Evolutionary conservation across 2,797 vertebrate genomes (phyloP).

Genomic region (Linurgus olivaceus): DNA sequence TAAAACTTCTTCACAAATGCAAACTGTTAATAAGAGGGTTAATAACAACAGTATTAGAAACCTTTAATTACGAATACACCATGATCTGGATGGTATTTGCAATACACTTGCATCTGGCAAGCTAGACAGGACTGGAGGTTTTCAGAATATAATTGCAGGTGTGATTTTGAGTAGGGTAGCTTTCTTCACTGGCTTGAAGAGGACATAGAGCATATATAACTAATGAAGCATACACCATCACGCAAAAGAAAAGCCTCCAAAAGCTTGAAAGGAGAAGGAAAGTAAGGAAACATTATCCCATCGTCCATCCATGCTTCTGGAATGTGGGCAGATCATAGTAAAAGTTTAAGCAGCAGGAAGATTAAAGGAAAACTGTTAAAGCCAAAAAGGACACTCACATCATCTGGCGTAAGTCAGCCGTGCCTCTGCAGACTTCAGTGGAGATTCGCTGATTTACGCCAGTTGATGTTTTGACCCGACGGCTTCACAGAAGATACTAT

Average conservation of each 20-base stretch:
- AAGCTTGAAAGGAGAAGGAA: background rate
- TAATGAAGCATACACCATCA: background rate
- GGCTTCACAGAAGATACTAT: constrained; percentile 47
- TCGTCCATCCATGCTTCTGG: constrained; percentile 24
- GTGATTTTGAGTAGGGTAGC: background rate
- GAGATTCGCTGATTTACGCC: constrained; percentile 29
- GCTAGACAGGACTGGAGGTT: constrained; percentile 35
- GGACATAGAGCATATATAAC: background rate
- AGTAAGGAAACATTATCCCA: constrained; percentile 18
- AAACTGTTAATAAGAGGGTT: constrained; percentile 78
- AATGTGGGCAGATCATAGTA: constrained; percentile 53
- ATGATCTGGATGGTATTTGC: constrained; percentile 73
- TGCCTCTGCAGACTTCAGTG: background rate
- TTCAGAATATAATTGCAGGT: background rate
- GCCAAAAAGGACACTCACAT: constrained; percentile 55
- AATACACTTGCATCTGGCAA: constrained; percentile 63
- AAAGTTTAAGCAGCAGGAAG: constrained; percentile 56
- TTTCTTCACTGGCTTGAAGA: background rate
- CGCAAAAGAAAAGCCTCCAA: background rate
- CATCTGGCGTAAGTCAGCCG: constrained; percentile 38
- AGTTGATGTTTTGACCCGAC: background rate
- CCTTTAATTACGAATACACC: constrained; percentile 78
- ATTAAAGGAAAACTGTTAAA: constrained; percentile 59
- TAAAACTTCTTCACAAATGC: constrained; percentile 74
- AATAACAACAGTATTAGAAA: constrained; percentile 61